A percentile compares a stretch with the other conserved stretches of the same genome.
Evolutionary conservation across 35 echinoderm and acorn worm species (phyloP).

Genomic region (Amphiura filiformis): DNA sequence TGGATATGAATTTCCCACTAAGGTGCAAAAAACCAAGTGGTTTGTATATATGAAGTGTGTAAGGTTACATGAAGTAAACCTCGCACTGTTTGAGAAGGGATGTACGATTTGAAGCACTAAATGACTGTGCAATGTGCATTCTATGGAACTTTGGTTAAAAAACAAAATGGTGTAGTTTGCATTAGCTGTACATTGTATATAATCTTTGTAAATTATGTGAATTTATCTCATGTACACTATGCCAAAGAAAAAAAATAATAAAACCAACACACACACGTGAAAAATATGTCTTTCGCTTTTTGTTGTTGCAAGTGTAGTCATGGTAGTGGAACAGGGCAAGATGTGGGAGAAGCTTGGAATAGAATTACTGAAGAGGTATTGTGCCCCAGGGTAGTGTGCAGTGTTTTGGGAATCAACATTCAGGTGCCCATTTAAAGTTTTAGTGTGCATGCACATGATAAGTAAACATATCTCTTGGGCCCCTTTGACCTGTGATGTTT

Average conservation of each 20-base stretch:
- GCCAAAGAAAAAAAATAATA: slow-evolving; percentile 14
- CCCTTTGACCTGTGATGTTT: too few species aligned
- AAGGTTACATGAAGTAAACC: not conserved
- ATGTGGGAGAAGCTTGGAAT: too few species aligned
- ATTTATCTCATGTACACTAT: slow-evolving; percentile 8
- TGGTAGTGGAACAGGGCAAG: too few species aligned
- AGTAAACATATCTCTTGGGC: too few species aligned
- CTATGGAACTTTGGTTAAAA: not conserved
- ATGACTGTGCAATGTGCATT: not conserved
- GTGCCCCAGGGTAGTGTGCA: too few species aligned
- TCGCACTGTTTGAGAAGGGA: not conserved
- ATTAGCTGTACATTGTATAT: not conserved
- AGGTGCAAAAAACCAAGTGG: not conserved
- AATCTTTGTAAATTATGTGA: not conserved
- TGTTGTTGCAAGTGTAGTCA: too few species aligned
- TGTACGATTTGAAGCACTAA: not conserved
- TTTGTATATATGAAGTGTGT: not conserved
- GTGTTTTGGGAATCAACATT: too few species aligned
- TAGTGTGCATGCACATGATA: too few species aligned
- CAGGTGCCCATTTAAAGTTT: too few species aligned
- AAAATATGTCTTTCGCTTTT: too few species aligned
- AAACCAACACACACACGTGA: not conserved
- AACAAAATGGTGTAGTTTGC: not conserved
- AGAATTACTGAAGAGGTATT: too few species aligned
- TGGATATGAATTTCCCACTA: not conserved